Base-by-base conservation (phyloP, 2,797 vertebrate species). In the Clarias platycephalus region DNA sequence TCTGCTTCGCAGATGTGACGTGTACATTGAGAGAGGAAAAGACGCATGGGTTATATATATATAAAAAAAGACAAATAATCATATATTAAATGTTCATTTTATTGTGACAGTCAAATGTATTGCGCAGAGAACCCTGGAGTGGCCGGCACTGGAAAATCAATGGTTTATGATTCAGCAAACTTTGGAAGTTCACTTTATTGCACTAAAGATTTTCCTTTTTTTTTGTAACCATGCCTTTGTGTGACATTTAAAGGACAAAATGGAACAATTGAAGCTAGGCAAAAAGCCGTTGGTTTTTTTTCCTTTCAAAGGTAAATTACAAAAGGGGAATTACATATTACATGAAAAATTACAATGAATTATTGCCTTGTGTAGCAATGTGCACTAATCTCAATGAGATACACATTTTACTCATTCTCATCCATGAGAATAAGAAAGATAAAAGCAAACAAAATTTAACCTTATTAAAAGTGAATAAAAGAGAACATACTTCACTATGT, bases 331-430 rank as follows among this genome's bases (percentile, higher is more conserved):
- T 83, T 82, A 81, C 77, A 87, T 76, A 94, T 67, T 94, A 95
- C 95, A 92, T 96, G 96, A 93, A 93, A 95, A 96, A 95, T 96
- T 96, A 97, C 96, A 96, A 93, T 91, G 64, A 94, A 92, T 95
- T 96, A 96, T 97, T 98, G 97, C 98, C 97, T 98, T 98, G 97
- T 98, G 97, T 97, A 97, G 97, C 97, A 98, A 98, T 97, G 97
- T 98, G 97, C 97, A 96, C 98, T 99, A 96, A 99, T 99, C 98
- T 99, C 98, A 98, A 96, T 99, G 98, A 99, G 98, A 99, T 99
- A 96, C 96, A 96, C 96, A 94, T 96, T 97, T 97, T 97, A 96
- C 96, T 96, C 97, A 95, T 99, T 99, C 98, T 99, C 97, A 96
- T 98, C 97, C 96, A 92, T 93, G 98, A 99, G 98, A 99, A 99